Evolutionary conservation across 2,113 vertebrate genomes (phyloP).

Genomic region (Hypomesus transpacificus): DNA sequence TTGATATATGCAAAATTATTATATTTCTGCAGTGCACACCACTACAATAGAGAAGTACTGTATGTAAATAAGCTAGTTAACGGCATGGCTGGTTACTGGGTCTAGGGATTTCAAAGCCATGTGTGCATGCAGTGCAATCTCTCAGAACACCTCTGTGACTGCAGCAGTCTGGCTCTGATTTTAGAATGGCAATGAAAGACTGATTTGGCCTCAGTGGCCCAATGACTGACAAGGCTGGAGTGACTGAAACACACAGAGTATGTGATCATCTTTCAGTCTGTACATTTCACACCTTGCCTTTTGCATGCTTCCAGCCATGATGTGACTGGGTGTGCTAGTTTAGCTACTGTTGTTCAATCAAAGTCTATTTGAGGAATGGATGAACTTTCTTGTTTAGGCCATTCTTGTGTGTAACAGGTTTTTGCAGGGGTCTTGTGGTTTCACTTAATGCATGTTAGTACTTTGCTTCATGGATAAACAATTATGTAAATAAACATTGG

Average conservation of each 20-base stretch:
- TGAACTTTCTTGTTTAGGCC: neutral
- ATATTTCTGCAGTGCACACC: conserved; percentile 20
- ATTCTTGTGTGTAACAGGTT: neutral
- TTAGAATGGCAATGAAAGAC: conserved; percentile 61
- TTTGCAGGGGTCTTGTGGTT: neutral
- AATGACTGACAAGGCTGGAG: conserved; percentile 30
- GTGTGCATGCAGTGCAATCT: conserved; percentile 52
- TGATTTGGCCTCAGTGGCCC: conserved; percentile 42
- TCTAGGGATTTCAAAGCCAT: conserved; percentile 34
- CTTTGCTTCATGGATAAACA: too few species aligned
- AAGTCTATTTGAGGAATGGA: conserved; percentile 10
- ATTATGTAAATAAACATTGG: too few species aligned
- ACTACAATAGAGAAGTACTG: conserved; percentile 26
- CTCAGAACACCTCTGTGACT: conserved; percentile 41
- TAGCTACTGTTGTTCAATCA: conserved; percentile 21
- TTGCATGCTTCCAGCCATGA: conserved; percentile 47
- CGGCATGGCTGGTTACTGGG: conserved; percentile 38
- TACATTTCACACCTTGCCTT: conserved; percentile 50
- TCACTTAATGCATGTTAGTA: too few species aligned
- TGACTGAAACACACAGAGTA: conserved; percentile 43
- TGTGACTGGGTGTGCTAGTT: conserved; percentile 45
- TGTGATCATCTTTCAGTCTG: conserved; percentile 55
- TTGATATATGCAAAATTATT: conserved; percentile 27
- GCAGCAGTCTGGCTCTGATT: conserved; percentile 44
- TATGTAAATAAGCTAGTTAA: conserved; percentile 44